These are phyloP conservation scores for Benthosema pterotum DNA, from an alignment of 2,797 vertebrate species.

Conservation along the genomic window DNA sequence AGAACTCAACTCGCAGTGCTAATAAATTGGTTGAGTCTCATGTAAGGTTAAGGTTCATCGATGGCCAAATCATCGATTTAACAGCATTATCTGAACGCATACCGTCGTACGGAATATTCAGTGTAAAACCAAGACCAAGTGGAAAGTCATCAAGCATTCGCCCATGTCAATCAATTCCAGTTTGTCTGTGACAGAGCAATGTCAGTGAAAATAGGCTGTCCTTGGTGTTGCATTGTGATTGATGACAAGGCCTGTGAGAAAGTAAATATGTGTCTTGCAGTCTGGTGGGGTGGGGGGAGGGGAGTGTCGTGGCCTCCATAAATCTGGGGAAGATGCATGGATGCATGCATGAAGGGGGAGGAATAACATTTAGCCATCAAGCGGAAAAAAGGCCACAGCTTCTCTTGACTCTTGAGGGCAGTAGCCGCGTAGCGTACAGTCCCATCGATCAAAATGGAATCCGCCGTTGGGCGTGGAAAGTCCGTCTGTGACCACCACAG, in stretches of 20 bases:
- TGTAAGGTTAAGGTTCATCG: neutral
- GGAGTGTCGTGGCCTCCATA: conserved; percentile 62
- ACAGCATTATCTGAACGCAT: conserved; percentile 1
- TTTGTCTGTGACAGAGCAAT: conserved; percentile 64
- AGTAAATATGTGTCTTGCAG: conserved; percentile 68
- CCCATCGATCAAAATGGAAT: conserved; percentile 10
- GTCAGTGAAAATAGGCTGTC: conserved; percentile 67
- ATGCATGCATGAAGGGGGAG: conserved; percentile 22
- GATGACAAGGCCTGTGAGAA: conserved; percentile 64
- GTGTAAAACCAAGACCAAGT: conserved; percentile 11
- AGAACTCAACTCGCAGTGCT: neutral
- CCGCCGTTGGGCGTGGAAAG: neutral
- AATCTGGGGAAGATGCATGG: conserved; percentile 53
- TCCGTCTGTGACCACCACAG: conserved; percentile 5
- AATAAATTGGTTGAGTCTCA: conserved; percentile 10
- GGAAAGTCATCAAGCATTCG: conserved; percentile 35
- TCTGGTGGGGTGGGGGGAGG: neutral
- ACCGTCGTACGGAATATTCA: conserved; percentile 20
- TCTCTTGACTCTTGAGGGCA: conserved; percentile 18
- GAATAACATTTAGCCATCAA: conserved; percentile 31
- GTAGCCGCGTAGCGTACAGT: neutral
- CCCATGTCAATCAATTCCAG: conserved; percentile 63
- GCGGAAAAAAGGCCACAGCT: conserved; percentile 2
- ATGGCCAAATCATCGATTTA: too few species aligned
- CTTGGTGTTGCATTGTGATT: conserved; percentile 74